These are phyloP conservation scores for Pogonomyrmex californicus DNA, from an alignment of 1,140 invertebrate genomes.

Conservation along the genomic window DNA sequence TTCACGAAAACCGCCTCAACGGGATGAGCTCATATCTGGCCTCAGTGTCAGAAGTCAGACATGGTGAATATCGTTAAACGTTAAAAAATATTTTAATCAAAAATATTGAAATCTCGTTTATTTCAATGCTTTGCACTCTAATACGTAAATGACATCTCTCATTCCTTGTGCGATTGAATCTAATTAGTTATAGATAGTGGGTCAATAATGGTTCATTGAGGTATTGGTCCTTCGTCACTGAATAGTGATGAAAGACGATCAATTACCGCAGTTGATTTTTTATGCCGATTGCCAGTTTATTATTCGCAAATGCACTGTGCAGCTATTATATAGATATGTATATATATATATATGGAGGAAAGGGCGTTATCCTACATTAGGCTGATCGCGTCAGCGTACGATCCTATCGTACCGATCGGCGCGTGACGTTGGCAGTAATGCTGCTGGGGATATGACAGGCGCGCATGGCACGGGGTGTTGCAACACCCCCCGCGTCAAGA, in stretches of 20 bases:
- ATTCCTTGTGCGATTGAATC: background rate
- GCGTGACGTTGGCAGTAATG: constrained; percentile 84
- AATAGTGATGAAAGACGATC: background rate
- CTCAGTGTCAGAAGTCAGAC: constrained; percentile 52
- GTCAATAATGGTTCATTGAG: background rate
- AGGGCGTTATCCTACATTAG: constrained; percentile 68
- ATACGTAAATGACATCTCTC: background rate
- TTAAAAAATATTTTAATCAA: constrained; percentile 39
- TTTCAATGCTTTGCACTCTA: background rate
- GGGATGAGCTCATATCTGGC: constrained; percentile 73
- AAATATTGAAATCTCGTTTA: background rate
- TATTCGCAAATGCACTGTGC: constrained; percentile 3
- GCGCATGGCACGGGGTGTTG: constrained; percentile 83
- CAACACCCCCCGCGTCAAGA: constrained; percentile 86
- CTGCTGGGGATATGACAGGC: constrained; percentile 85
- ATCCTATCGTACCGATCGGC: constrained; percentile 74
- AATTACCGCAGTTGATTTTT: constrained; percentile 11
- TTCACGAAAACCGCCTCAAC: constrained; percentile 79
- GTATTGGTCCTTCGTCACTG: background rate
- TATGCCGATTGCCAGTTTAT: background rate
- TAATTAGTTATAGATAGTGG: background rate
- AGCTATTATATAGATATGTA: background rate
- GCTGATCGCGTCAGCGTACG: constrained; percentile 70
- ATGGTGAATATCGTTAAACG: constrained; percentile 53
- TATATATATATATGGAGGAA: constrained; percentile 28